Percentiles rank a stretch among this genome's conserved stretches.
phyloP scores from a whole-genome alignment of 2,113 vertebrate genomes.

The Maccullochella peelii region DNA sequence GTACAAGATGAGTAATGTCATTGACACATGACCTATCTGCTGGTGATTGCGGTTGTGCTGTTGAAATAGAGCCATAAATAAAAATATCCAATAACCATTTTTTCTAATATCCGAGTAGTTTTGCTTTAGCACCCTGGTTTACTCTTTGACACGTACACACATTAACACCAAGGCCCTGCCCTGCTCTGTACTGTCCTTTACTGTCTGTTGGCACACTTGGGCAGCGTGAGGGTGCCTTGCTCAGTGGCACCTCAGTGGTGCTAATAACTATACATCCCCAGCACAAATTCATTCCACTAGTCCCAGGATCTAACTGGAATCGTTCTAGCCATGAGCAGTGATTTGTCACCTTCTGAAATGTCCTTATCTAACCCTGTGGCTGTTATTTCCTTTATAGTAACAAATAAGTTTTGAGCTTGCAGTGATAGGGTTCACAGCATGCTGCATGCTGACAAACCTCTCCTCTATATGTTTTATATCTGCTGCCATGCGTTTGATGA shows the following conservation, averaged over 20 bases:
- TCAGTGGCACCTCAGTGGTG: neutral
- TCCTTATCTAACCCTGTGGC: neutral
- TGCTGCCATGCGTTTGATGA: conserved; percentile 31
- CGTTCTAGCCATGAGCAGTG: too few relatives aligned
- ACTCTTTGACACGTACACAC: neutral
- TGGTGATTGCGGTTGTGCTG: neutral
- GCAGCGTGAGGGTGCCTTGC: neutral
- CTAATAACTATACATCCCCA: neutral
- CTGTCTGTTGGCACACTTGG: neutral
- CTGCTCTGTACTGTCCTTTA: neutral
- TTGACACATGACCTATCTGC: neutral
- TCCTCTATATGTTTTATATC: neutral
- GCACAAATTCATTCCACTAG: neutral
- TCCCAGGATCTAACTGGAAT: neutral
- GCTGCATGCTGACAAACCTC: neutral
- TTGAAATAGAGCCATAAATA: neutral
- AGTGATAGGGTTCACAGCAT: neutral
- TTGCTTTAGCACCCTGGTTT: neutral
- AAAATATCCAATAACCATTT: neutral
- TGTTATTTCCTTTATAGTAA: neutral
- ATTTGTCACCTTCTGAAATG: neutral
- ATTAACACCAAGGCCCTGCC: neutral
- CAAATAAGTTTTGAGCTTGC: too few relatives aligned
- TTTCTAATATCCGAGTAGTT: neutral
- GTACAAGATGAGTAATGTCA: neutral